Evolutionary conservation across 1,140 invertebrate genomes (phyloP), one percentile per base, ranked within the genome.

Genomic region (Diabrotica virgifera): DNA sequence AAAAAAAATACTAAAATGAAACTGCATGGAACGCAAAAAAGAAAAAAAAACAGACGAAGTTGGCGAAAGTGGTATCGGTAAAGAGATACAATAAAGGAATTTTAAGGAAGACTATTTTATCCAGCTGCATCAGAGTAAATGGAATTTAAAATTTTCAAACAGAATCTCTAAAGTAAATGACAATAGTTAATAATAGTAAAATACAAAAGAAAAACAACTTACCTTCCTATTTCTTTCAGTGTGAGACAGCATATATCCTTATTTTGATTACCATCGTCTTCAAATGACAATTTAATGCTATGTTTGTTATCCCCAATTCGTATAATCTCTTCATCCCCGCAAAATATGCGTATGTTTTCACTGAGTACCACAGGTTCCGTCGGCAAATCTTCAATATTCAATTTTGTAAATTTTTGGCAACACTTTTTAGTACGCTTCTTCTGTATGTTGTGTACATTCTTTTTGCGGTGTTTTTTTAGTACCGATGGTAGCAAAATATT

Each of bases 271-370:
- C 36, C 13, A 46, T 70, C 64, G 40, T 13, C 69, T 46, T 70
- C 69, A 58, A 70, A 70, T 11, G 69, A 70, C 54, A 70, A 68
- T 50, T 70, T 65, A 62, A 70, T 62, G 62, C 67, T 63, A 14
- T 67, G 52, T 13, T 62, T 59, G 50, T 65, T 70, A 57, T 70
- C 65, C 52, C 61, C 62, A 54, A 67, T 65, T 24, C 66, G 52
- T 37, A 68, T 68, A 61, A 70, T 68, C 53, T 70, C 69, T 24
- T 70, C 66, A 14, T 65, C 38, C 5, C 65, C 59, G 14, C 62
- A 70, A 13, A 67, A 57, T 52, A 70, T 70, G 50, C 65, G 59
- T 40, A 70, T 54, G 65, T 60, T 70, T 36, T 70, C 68, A 63
- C 58, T 65, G 4, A 64, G 37, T 52, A 64, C 66, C n/a, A 70